These are phyloP conservation scores for Pemphredon lugubris DNA, from an alignment of 2,888 invertebrate species.

Conservation along the genomic window DNA sequence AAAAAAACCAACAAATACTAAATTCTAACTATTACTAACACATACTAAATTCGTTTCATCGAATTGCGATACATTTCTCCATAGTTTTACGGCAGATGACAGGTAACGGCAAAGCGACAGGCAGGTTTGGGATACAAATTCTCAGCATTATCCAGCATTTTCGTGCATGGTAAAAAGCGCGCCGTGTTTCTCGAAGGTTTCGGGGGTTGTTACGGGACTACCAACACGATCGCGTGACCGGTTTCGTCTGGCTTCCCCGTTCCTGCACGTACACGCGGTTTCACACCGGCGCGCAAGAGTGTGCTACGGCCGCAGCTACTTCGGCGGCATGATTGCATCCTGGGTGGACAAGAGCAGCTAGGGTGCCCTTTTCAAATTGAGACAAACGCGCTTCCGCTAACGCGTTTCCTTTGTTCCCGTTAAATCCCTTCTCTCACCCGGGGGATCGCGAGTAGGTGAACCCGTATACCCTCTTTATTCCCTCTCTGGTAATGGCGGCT, in stretches of 20 bases:
- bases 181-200: not conserved
- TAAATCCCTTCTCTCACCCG: conserved; percentile 2
- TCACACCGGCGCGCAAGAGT: too few species aligned
- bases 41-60: too few species aligned
- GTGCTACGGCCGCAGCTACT: too few species aligned
- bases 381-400: conserved; percentile 48
- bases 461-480: not conserved
- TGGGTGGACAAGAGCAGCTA: conserved; percentile 16
- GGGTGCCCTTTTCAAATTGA: conserved; percentile 44
- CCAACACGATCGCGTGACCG: conserved; percentile 21
- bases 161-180: not conserved
- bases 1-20: too few species aligned
- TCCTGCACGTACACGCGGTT: conserved; percentile 7
- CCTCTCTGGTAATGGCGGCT: conserved; percentile 7
- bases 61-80: too few species aligned
- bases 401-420: conserved; percentile 44
- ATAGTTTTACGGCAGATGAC: too few species aligned
- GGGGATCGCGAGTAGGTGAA: not conserved
- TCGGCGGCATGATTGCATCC: conserved; percentile 33
- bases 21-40: too few species aligned
- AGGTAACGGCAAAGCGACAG: too few species aligned
- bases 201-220: conserved; percentile 4
- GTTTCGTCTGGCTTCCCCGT: conserved; percentile 5
- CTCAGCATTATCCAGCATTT: too few species aligned
- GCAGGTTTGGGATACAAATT: too few species aligned